Evolutionary conservation across 1,140 invertebrate genomes (phyloP).

Genomic region (Brachionus paranguensis): DNA sequence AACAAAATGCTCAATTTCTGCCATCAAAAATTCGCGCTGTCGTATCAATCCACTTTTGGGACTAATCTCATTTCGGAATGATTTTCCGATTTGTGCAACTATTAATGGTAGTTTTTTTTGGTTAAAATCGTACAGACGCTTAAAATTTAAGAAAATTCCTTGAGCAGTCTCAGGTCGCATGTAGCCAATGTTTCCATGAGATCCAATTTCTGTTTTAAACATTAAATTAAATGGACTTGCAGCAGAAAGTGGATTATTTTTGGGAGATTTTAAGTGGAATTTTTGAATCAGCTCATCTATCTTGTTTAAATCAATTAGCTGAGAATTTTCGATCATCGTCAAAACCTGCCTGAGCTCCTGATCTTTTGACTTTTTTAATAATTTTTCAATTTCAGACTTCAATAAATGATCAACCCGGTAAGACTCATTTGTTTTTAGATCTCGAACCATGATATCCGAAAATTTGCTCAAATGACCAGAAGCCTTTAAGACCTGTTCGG

Average conservation of each 20-base stretch:
- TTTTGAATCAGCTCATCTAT: slow-evolving; percentile 75
- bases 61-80: slow-evolving; percentile 98
- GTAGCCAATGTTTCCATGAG: slow-evolving; percentile 78
- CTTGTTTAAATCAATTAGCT: slow-evolving; percentile 79
- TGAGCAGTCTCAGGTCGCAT: slow-evolving; percentile 95
- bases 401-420: slow-evolving; percentile 37
- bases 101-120: slow-evolving; percentile 92
- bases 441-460: slow-evolving; percentile 19
- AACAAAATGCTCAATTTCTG: slow-evolving; percentile 99
- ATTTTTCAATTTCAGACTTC: slow-evolving; percentile 56
- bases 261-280: slow-evolving; percentile 86
- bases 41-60: slow-evolving; percentile 89
- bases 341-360: background rate
- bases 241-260: slow-evolving; percentile 84
- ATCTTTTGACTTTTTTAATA: slow-evolving; percentile 48
- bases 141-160: slow-evolving; percentile 99
- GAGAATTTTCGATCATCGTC: slow-evolving; percentile 58
- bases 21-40: slow-evolving; percentile 96
- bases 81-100: slow-evolving; percentile 91
- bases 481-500: slow-evolving; percentile 12
- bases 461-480: slow-evolving; percentile 35
- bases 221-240: slow-evolving; percentile 97
- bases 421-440: background rate
- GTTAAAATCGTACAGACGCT: slow-evolving; percentile 90
- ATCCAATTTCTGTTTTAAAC: slow-evolving; percentile 96